These are phyloP conservation scores for Macroramphosus scolopax DNA, from an alignment of 2,797 vertebrate genomes.

Conservation along the genomic window DNA sequence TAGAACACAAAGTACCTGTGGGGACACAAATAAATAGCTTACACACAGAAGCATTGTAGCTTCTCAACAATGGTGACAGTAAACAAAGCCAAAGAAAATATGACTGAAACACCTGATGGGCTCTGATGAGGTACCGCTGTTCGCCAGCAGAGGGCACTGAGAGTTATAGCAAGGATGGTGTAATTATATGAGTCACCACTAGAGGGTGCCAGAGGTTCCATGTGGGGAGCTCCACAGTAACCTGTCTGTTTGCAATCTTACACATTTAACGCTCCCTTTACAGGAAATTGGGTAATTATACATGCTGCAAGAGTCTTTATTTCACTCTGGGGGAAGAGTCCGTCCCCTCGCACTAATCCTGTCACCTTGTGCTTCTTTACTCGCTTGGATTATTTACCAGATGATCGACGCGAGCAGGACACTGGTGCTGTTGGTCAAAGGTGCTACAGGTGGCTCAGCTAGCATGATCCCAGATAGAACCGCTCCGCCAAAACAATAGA, in stretches of 20 bases:
- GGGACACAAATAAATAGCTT: constrained; percentile 5
- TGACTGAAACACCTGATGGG: neutral
- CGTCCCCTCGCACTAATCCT: neutral
- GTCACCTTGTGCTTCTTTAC: neutral
- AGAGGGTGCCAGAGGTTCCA: constrained; percentile 45
- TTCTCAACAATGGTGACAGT: too few species aligned
- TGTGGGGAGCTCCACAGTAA: constrained; percentile 11
- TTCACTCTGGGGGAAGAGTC: too few species aligned
- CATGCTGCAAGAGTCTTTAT: too few species aligned
- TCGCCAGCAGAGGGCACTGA: constrained; percentile 52
- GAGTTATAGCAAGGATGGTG: constrained; percentile 1
- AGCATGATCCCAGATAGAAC: constrained; percentile 90
- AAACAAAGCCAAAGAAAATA: constrained; percentile 1
- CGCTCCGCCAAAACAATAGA: constrained; percentile 92
- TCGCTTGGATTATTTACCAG: constrained; percentile 94
- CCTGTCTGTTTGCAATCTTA: constrained; percentile 2
- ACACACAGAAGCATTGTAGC: too few species aligned
- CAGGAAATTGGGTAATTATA: constrained; percentile 3
- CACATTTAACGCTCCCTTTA: constrained; percentile 18
- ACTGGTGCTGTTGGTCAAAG: constrained; percentile 84
- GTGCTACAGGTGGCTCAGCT: constrained; percentile 85
- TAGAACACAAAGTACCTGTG: constrained; percentile 94
- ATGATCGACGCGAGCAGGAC: constrained; percentile 87
- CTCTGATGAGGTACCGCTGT: constrained; percentile 2
- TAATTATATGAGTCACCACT: constrained; percentile 30